Percentiles rank a stretch among this genome's conserved stretches.
Conservation (phyloP, 2,797 vertebrate genomes). For the Hyperoplus lanceolatus region DNA sequence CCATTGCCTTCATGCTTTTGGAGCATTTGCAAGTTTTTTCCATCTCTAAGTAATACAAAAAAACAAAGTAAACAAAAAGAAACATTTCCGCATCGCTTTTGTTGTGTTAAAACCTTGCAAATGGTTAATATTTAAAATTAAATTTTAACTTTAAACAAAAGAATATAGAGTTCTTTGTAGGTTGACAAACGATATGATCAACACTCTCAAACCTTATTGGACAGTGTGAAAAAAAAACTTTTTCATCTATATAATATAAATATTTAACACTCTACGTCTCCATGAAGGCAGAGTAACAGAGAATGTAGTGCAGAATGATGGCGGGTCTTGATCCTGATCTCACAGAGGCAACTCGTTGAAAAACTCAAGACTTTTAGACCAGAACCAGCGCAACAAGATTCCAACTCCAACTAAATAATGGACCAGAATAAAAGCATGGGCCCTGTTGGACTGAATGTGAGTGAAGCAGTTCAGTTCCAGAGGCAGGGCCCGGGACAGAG, state of each 20-base stretch:
- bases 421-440: conserved; percentile 27
- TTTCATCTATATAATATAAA: conserved; percentile 44
- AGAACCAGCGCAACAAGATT: conserved; percentile 24
- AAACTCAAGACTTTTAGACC: conserved; percentile 21
- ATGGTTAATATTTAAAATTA: not conserved
- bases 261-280: conserved; percentile 32
- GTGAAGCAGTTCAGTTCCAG: conserved; percentile 74
- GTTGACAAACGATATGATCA: not conserved
- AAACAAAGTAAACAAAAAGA: conserved; percentile 13
- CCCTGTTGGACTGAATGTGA: not conserved
- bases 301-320: conserved; percentile 27
- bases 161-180: not conserved
- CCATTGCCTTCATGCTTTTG: conserved; percentile 26
- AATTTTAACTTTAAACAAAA: not conserved
- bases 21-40: conserved; percentile 4
- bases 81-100: not conserved
- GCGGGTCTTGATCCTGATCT: conserved; percentile 25
- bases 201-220: conserved; percentile 1
- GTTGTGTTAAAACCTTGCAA: conserved; percentile 2
- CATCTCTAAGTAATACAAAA: not conserved
- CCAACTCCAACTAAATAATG: conserved; percentile 15
- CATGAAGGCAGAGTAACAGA: conserved; percentile 58
- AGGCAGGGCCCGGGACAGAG: conserved; percentile 85
- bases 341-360: conserved; percentile 19
- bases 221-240: not conserved